Base-by-base conservation (phyloP, 1,140 invertebrate genomes). In the Colletes gigas region DNA sequence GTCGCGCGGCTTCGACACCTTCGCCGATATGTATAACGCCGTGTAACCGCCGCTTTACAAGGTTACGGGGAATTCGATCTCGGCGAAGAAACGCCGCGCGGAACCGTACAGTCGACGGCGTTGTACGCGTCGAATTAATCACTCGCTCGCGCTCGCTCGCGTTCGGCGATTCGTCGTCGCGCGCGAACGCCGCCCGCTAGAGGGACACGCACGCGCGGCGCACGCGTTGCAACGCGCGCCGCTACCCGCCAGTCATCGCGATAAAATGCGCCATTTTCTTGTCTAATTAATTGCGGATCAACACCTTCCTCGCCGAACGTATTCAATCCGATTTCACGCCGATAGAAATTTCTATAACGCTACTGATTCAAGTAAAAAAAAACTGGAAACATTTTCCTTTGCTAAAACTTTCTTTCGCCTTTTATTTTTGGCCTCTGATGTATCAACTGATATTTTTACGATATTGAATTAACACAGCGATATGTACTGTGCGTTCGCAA, bases 41-140 rank as follows among this genome's bases (percentile, higher is more conserved):
- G 44, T 87, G 85, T 87, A 87, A 87, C 73, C 69, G 63, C 68
- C 69, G 72, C 47, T 87, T 87, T 86, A 87, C 85, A 87, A 86
- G 84, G 73, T 86, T 87, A 76, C 68, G 73, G 73, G 65, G 84
- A 86, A 86, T 86, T 86, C 85, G 84, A 86, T 87, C 84, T 74
- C 41, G 21, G 12, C 50, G 62, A 44, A 76, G 67, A 63, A 55
- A 50, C 54, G 70, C 59, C 54, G 65, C 12, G 75, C 63, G 54
- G 39, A 54, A 52, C 62, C 60, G 60, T 15, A 60, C 59, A 17
- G 68, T 60, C 68, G 52, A 59, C 50, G 15, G 66, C 57, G 54
- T 52, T 83, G 12, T 68, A 54, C 79, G 68, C 21, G 62, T 72
- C 60, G 73, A 78, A 83, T 82, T 83, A 83, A 82, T 83, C 82